These are phyloP conservation scores for Archilochus colubris DNA, from an alignment of 2,113 vertebrate genomes.

Conservation along the genomic window DNA sequence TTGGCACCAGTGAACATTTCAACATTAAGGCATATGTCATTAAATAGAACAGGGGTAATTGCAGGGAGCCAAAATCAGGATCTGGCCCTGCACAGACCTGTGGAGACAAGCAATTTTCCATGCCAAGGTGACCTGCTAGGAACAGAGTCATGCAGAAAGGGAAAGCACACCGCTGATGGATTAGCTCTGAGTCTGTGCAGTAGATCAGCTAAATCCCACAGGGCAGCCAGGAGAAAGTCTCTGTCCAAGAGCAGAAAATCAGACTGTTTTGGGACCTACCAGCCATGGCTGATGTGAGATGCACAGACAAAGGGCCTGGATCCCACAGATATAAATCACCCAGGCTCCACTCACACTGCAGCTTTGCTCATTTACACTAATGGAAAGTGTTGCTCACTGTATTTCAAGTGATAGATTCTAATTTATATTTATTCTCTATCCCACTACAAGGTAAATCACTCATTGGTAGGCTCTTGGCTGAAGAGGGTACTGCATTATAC, in stretches of 20 bases:
- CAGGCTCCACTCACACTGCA: neutral
- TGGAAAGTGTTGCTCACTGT: neutral
- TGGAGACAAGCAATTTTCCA: neutral
- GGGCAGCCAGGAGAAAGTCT: neutral
- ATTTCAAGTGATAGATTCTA: neutral
- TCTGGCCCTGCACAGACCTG: neutral
- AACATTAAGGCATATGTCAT: neutral
- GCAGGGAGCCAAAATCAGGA: neutral
- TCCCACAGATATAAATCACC: neutral
- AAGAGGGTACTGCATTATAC: neutral
- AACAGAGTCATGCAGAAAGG: neutral
- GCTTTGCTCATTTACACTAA: neutral
- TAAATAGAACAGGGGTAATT: neutral
- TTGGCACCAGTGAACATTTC: neutral
- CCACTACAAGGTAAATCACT: neutral
- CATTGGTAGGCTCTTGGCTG: neutral
- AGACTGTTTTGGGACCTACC: neutral
- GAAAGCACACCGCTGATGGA: neutral
- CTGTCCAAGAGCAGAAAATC: neutral
- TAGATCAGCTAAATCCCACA: fast-evolving
- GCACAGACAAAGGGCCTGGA: neutral
- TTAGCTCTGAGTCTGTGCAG: neutral
- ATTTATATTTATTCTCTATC: neutral
- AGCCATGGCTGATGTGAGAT: neutral
- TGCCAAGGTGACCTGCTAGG: neutral